Evolutionary conservation across 2,888 invertebrate genomes (phyloP).

Genomic region (Lapara coniferarum): DNA sequence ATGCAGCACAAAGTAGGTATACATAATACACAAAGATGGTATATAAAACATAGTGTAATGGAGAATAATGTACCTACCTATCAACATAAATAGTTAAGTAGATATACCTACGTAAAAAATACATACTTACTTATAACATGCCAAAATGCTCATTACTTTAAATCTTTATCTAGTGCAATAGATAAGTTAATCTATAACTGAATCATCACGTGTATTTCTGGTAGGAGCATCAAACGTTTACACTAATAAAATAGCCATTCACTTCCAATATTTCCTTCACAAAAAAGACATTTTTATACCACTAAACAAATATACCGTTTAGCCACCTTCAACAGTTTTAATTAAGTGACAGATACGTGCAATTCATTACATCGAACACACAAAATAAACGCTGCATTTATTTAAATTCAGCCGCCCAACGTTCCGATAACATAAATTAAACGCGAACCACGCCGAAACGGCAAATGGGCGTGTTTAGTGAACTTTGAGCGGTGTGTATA

Average conservation of each 20-base stretch:
- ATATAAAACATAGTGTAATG: too few species aligned
- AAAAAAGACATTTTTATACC: background rate
- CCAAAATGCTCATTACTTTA: too few species aligned
- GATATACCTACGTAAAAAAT: too few species aligned
- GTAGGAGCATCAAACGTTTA: background rate
- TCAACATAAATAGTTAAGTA: too few species aligned
- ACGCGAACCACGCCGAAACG: conserved; percentile 18
- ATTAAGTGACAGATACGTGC: conserved; percentile 14
- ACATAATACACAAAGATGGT: too few species aligned
- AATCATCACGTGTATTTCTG: too few species aligned
- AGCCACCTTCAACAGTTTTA: background rate
- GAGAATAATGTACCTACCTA: too few species aligned
- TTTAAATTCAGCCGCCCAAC: conserved; percentile 22
- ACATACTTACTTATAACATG: too few species aligned
- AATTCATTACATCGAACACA: conserved; percentile 20
- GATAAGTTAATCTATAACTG: too few species aligned
- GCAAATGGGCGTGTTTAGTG: conserved; percentile 17
- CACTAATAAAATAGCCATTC: background rate
- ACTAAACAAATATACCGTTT: background rate
- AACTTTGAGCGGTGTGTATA: conserved; percentile 35
- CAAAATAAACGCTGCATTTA: conserved; percentile 19
- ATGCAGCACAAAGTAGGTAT: too few species aligned
- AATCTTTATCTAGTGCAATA: too few species aligned
- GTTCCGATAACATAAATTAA: conserved; percentile 20
- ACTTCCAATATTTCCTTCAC: background rate